Base-by-base conservation (phyloP, 2,888 invertebrate species). In the Muschampia plurimacula region DNA sequence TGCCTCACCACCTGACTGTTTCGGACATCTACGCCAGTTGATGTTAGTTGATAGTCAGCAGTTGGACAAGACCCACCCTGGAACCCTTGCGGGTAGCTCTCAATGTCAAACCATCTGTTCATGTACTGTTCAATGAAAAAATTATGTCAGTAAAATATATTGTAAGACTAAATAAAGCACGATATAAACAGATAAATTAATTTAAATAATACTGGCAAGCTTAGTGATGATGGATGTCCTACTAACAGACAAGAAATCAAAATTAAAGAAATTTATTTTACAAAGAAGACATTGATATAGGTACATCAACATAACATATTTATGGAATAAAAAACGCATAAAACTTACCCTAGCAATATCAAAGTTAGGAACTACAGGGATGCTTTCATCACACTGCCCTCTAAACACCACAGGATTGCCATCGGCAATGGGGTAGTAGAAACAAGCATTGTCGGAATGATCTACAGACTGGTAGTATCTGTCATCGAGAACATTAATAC, bases 61-160 rank as follows among this genome's bases (percentile, higher is more conserved):
- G 80, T 87, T 2, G 85, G 83, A 63, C 93, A 92, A 0, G 88
- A 86, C 7, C 92, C 92, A 5, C 75, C 79, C 81, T 92, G 90
- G 86, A 90, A 91, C 0, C 72, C 77, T 28, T 89, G 84, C 6
- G 92, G 90, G 77, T 90, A 92, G 49, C 91, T 88, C 73, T 89
- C 85, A 22, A 92, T 81, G 75, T 90, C 88, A 69, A 86, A 88
- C 93, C 92, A 93, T 2, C 69, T 73, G 5, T 86, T 89, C 52
- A 77, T 75, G 76, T 89, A 94, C 94, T 90, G 12, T 44, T 44
- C 2, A 44, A 44, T 8, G 44, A 44, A 44, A 44, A 9, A 44
- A 44, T 3, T 10, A 12, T 12, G 44, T 44, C 44, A 44, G 44
- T 2, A 44, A 44, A 39, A 39, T 8, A 39, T 28, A n/a, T n/a